Evolutionary conservation across 2,113 vertebrate genomes (phyloP), one percentile per base, ranked within the genome.

Genomic region (Bubo scandiacus): DNA sequence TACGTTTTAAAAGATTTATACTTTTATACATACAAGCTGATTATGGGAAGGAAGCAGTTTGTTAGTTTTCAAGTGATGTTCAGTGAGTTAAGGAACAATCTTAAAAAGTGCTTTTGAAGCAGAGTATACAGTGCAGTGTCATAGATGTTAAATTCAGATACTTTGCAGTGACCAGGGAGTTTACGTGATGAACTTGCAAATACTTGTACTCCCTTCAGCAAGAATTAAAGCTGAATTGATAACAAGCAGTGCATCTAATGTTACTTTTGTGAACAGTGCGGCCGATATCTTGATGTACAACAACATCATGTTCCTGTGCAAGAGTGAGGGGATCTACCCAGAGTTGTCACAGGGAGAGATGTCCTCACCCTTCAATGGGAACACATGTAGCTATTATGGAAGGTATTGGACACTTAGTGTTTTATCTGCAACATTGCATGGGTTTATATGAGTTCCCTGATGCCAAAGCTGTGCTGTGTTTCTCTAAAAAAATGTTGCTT

Each of bases 361-460:
- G 43, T 22, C 65, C 74, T 87, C 27, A 12, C 26, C 21, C 87
- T 81, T 66, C 51, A 4, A 16, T 1, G 45, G n/a, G 36, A 90
- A 6, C 55, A 15, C 10, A 0, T 2, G 2, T 40, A 54, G n/a
- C n/a, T 77, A 2, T 15, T 65, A 4, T 1, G 1, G 67, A 23
- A 54, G 40, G 4, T 81, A 9, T 1, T 0, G 1, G n/a, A 22
- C 34, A 2, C 3, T n/a, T 12, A 0, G 16, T 27, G 23, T 59
- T 90, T 61, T 43, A 17, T 70, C 65, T 81, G 47, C 80, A 62
- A 9, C 20, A 0, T n/a, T 49, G 51, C 3, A 0, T 22, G 71
- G 32, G 8, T 71, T 49, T 58, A 0, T 80, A 2, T 54, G 11
- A 34, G 14, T 42, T 71, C 47, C 68, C 51, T 0, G 0, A 8